A percentile compares a stretch with the other conserved stretches of the same genome.
phyloP scores from a whole-genome alignment of 2,797 vertebrate genomes.

The Zonotrichia albicollis region DNA sequence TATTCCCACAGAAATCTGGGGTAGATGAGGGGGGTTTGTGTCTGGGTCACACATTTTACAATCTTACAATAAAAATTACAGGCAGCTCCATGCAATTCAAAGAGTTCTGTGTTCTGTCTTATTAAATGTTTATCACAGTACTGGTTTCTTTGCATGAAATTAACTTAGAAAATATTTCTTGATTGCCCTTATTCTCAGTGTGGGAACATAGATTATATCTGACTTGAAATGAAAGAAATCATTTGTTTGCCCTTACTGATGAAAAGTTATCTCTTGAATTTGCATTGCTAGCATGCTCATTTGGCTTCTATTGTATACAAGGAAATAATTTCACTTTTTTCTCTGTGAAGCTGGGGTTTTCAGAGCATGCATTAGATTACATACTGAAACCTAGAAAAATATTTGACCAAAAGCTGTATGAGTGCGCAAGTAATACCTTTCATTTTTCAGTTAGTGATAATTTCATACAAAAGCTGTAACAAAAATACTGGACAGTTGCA shows the following conservation, averaged over 20 bases:
- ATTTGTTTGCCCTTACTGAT: constrained; percentile 19
- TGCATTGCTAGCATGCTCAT: neutral
- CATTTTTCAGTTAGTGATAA: neutral
- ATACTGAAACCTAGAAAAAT: neutral
- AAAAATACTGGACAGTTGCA: neutral
- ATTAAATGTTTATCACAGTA: constrained; percentile 34
- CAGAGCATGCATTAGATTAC: neutral
- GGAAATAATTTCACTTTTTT: neutral
- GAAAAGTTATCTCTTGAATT: constrained; percentile 6
- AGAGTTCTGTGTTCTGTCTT: constrained; percentile 48
- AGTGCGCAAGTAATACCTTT: neutral
- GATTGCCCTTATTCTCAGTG: constrained; percentile 15
- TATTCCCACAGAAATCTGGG: constrained; percentile 39
- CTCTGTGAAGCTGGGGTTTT: neutral
- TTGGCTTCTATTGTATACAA: neutral
- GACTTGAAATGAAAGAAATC: constrained; percentile 37
- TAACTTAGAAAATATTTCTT: constrained; percentile 45
- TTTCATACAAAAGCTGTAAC: neutral
- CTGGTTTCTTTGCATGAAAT: constrained; percentile 6
- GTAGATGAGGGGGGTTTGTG: neutral
- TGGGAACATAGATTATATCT: constrained; percentile 43
- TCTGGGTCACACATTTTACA: constrained; percentile 26
- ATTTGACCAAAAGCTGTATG: neutral
- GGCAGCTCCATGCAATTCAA: constrained; percentile 19
- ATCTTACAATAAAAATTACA: constrained; percentile 36